Evolutionary conservation across 2,797 vertebrate genomes (phyloP), one percentile per base, ranked within the genome.

Genomic region (Podarcis lilfordi): DNA sequence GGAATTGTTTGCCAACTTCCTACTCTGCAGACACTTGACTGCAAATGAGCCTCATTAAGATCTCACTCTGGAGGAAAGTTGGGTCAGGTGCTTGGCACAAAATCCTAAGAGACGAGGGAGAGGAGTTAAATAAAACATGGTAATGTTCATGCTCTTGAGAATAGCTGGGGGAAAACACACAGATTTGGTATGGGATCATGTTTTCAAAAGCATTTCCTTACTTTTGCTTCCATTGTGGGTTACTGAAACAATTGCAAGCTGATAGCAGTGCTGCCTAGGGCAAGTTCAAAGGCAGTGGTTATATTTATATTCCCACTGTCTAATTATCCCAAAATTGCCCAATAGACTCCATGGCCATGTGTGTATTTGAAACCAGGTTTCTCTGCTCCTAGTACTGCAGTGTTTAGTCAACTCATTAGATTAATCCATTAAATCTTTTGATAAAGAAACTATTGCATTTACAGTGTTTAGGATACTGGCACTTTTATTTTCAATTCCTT

Each of bases 11-110:
- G 3, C 80, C 74, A 71, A 5, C 66, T 61, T 35, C 75, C 50
- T 68, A 17, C 55, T 83, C 45, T 40, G 64, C 64, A 78, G 81
- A 82, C 29, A 66, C 75, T 78, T 66, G 59, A 77, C 29, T 78
- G 27, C 37, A 55, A 78, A 83, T 77, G n/a, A 72, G 27, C 27
- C 72, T 43, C 29, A 82, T 87, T 87, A 84, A 69, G 76, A 79
- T 5, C 27, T 71, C 50, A 43, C 35, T 27, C 7, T 71, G 35
- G 35, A 78, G 5, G 6, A n/a, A 78, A 29, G 50, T 37, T 72
- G 27, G 50, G 61, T 64, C 61, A 59, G 45, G 29, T 40, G 21
- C 50, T 43, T 71, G 64, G 45, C 45, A 78, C 27, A 84, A 88
- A 29, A n/a, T 29, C 21, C 19, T n/a, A 37, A 78, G 23, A 13